A percentile compares a stretch with the other conserved stretches of the same genome.
Conservation (phyloP, 1,140 invertebrate genomes). For the Ceratosolen solmsi region DNA sequence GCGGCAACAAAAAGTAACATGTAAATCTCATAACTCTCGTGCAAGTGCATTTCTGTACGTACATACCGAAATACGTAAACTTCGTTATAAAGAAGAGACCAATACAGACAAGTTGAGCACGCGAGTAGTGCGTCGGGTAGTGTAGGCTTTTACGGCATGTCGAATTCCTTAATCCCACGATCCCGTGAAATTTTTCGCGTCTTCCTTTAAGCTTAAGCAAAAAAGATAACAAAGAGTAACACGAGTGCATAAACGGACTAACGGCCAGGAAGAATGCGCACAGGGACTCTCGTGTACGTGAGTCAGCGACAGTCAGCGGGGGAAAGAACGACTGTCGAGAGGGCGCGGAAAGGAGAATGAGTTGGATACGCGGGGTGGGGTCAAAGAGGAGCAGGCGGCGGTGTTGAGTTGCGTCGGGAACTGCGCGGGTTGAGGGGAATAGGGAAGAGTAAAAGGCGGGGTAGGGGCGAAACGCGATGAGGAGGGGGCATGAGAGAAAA, state of each 20-base stretch:
- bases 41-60: background rate
- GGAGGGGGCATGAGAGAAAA: background rate
- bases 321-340: too few species aligned
- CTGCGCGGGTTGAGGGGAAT: conserved; percentile 35
- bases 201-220: background rate
- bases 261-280: conserved; percentile 28
- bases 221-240: conserved; percentile 7
- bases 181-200: conserved; percentile 44
- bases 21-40: conserved; percentile 8
- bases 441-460: background rate
- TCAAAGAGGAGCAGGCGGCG: too few species aligned
- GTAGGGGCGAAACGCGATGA: background rate
- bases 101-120: too few species aligned
- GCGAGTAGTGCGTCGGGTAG: too few species aligned
- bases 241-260: conserved; percentile 24
- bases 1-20: background rate
- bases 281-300: background rate
- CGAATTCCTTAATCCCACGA: conserved; percentile 43
- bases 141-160: too few species aligned
- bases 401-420: background rate
- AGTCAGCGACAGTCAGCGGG: conserved; percentile 1
- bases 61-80: background rate
- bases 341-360: too few species aligned
- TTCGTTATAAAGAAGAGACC: background rate
- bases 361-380: conserved; percentile 38